Evolutionary conservation across 2,888 invertebrate species (phyloP).

Genomic region (Morinoia aosen): DNA sequence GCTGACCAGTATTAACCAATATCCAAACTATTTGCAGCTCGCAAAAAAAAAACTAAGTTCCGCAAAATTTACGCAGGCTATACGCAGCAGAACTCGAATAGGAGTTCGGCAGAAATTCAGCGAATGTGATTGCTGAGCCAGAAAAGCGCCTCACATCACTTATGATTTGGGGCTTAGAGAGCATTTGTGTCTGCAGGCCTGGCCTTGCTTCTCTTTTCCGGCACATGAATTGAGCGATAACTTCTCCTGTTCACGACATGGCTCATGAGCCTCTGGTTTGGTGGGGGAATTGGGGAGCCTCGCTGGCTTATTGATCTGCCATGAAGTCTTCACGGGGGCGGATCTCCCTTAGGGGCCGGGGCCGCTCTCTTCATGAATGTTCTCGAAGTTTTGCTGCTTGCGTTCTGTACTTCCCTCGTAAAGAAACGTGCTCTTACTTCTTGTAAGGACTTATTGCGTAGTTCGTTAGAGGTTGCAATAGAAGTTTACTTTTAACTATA

Average conservation of each 20-base stretch:
- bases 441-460: not conserved
- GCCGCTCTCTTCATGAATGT: not conserved
- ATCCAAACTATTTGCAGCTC: too few relatives aligned
- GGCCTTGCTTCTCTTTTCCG: not conserved
- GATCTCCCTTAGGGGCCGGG: not conserved
- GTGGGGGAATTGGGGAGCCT: not conserved
- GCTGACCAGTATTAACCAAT: too few relatives aligned
- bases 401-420: not conserved
- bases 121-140: too few relatives aligned
- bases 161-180: too few relatives aligned
- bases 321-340: not conserved
- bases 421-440: not conserved
- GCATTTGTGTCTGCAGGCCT: too few relatives aligned
- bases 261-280: not conserved
- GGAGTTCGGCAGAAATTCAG: too few relatives aligned
- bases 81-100: too few relatives aligned
- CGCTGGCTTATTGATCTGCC: conserved; percentile 1
- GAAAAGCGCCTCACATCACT: too few relatives aligned
- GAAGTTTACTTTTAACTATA: too few relatives aligned
- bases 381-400: not conserved
- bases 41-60: too few relatives aligned
- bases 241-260: not conserved
- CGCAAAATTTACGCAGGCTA: too few relatives aligned
- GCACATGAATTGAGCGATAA: not conserved
- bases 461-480: too few relatives aligned